phyloP scores from a whole-genome alignment of 2,888 invertebrate genomes.

The Ormyrus thymus region DNA sequence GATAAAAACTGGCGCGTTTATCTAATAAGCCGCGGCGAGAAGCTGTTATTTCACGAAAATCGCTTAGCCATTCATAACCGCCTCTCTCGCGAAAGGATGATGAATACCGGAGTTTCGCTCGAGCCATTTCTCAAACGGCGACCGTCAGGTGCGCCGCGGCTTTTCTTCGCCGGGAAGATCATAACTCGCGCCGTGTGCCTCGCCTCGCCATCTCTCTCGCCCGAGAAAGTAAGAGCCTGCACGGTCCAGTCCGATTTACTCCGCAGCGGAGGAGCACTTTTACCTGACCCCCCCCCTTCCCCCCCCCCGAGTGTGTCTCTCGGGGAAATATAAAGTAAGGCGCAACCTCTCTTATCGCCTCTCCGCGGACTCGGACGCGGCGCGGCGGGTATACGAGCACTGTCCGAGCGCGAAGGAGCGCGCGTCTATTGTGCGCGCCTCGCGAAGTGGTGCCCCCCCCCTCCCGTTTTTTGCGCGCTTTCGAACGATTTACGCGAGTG shows the following conservation, averaged over 20 bases:
- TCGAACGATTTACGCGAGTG: not conserved
- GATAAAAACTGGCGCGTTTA: too few species aligned
- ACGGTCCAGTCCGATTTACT: constrained; percentile 33
- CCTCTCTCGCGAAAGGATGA: too few species aligned
- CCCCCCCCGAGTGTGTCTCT: not conserved
- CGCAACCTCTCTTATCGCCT: too few species aligned
- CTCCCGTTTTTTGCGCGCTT: not conserved
- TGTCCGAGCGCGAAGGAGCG: not conserved
- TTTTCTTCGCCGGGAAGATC: too few species aligned
- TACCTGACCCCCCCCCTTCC: not conserved
- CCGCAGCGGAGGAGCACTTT: constrained; percentile 21
- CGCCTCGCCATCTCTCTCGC: not conserved
- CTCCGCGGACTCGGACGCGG: too few species aligned
- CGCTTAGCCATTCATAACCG: too few species aligned
- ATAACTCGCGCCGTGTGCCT: too few species aligned
- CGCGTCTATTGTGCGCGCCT: not conserved
- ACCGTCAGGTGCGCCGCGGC: too few species aligned
- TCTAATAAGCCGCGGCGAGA: too few species aligned
- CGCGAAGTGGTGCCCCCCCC: not conserved
- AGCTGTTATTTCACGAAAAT: too few species aligned
- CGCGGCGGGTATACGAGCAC: not conserved
- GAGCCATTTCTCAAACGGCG: too few species aligned
- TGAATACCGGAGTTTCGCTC: too few species aligned
- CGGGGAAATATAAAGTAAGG: not conserved
- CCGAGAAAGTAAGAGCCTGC: constrained; percentile 45